Base-by-base conservation (phyloP, 2,888 invertebrate species). In the Protodeltote pygarga region DNA sequence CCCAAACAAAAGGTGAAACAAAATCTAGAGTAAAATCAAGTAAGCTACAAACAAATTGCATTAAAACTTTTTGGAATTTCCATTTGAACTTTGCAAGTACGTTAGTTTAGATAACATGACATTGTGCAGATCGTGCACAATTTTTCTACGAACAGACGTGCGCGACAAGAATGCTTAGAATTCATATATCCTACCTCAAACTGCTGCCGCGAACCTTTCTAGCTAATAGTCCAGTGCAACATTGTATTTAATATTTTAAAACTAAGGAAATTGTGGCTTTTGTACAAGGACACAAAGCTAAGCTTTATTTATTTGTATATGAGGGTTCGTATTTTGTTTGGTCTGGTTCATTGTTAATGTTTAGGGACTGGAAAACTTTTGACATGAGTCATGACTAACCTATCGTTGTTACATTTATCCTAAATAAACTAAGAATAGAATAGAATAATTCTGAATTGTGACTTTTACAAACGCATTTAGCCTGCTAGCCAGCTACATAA, bases 81-180 rank as follows among this genome's bases (percentile, higher is more conserved):
- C 40, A 40, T 24, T 44, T 33, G 21, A 63, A 50, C 59, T 51
- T 62, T 41, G 42, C 29, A 32, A 64, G 29, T 64, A 28, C 38
- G 25, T 39, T 32, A 25, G 33, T 13, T 35, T 15, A 51, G 39
- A 51, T 64, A 64, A 47, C 46, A 46, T 42, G 20, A 33, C 21
- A 44, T 37, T 35, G 34, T 51, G 52, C 52, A 46, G 37, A 24
- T 35, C 27, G 52, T 31, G 29, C 24, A 27, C 27, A 37, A 64
- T 47, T 42, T 63, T 52, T 58, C 35, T 45, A 37, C 19, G 31
- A 13, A 20, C 9, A 16, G 28, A 15, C 29, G 8, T 17, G 34
- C 19, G 8, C 11, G 17, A 27, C 9, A 29, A 19, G 4, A 41
- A 27, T 48, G 31, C 39, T 59, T 45, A 23, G 33, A 34, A 34